Conservation (phyloP, 2,797 vertebrate species). For the Tokudaia muenninki region DNA sequence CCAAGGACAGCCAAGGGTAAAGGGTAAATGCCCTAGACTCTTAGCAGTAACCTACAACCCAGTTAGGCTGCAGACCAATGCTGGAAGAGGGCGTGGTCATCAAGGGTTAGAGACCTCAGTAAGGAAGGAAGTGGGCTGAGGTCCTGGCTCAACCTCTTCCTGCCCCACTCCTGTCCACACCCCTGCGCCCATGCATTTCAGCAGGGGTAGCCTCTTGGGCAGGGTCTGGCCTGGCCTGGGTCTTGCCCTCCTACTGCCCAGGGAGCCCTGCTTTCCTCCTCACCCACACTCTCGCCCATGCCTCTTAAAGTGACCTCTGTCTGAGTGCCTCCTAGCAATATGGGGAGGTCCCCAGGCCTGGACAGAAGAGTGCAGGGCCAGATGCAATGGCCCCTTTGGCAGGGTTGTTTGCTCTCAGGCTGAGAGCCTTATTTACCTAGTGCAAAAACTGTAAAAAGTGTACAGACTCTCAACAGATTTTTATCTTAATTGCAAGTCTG, state of each 20-base stretch:
- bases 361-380: constrained; percentile 43
- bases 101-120: constrained; percentile 50
- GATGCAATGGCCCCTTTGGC: not conserved
- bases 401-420: constrained; percentile 80
- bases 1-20: not conserved
- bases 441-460: constrained; percentile 85
- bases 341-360: constrained; percentile 77
- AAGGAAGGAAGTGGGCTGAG: constrained; percentile 19
- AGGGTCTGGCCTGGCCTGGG: constrained; percentile 40
- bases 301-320: constrained; percentile 54
- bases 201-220: constrained; percentile 24
- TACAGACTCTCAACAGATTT: constrained; percentile 84
- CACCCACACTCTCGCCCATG: not conserved
- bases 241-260: not conserved
- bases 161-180: not conserved
- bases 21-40: not conserved
- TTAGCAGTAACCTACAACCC: not conserved
- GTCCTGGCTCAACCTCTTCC: not conserved
- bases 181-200: not conserved
- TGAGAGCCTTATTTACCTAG: constrained; percentile 86
- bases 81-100: not conserved
- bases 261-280: not conserved
- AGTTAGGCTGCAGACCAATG: constrained; percentile 31
- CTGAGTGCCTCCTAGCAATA: constrained; percentile 82
- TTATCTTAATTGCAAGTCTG: constrained; percentile 86